A percentile compares a stretch with the other conserved stretches of the same genome.
These are phyloP conservation scores for Meteorus colon DNA, from an alignment of 2,888 invertebrate species.

Conservation along the genomic window DNA sequence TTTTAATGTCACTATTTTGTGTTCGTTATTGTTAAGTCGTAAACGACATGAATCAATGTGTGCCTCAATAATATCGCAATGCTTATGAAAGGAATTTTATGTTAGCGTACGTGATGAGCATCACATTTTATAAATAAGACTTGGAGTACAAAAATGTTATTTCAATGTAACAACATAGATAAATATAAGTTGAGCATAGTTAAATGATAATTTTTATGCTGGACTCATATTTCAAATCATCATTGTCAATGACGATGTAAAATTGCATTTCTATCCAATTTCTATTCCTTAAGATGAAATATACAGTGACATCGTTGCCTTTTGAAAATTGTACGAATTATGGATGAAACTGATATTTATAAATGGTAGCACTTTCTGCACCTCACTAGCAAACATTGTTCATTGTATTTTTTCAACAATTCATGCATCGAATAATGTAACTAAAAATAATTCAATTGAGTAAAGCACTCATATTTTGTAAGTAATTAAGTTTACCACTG, in stretches of 20 bases:
- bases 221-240: background rate
- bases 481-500: too few species aligned
- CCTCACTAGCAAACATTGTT: background rate
- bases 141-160: constrained; percentile 12
- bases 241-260: background rate
- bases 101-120: background rate
- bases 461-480: background rate
- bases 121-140: constrained; percentile 7
- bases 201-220: background rate
- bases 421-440: background rate
- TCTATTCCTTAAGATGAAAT: background rate
- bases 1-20: background rate
- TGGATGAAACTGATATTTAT: background rate
- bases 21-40: background rate
- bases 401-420: too few species aligned
- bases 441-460: background rate
- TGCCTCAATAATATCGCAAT: background rate
- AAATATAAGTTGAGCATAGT: background rate
- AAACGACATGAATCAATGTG: background rate
- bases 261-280: background rate
- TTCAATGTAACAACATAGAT: background rate
- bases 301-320: background rate
- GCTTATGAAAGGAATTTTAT: background rate
- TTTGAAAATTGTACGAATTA: background rate
- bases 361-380: background rate